Base-by-base conservation (phyloP, 2,113 vertebrate species). In the Phodopus roborovskii region DNA sequence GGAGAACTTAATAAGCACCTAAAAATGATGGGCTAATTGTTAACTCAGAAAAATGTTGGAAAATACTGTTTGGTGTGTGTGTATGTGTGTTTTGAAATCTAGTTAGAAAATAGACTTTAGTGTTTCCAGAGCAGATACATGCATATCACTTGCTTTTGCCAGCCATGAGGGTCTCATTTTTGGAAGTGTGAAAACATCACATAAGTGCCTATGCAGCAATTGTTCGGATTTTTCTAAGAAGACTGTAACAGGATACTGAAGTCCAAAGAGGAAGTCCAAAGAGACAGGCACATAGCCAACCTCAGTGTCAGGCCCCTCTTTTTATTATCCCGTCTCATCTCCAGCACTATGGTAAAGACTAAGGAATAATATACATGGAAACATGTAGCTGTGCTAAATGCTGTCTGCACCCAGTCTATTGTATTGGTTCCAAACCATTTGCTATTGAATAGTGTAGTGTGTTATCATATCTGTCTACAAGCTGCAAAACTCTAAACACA, bases 51-150 rank as follows among this genome's bases (percentile, higher is more conserved):
- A 53, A n/a, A 66, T 42, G 68, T 91, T 75, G 71, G 58, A 45
- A 81, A 84, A 85, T 4, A 24, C 42, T 26, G 2, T 74, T 95
- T 42, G 39, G 30, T 60, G 26, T n/a, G n/a, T 42, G 0, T 81
- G 50, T 22, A 4, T 6, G 8, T 30, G 15, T 60, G 56, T 95
- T 92, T 92, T 92, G 58, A 97, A 95, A 74, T 79, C 66, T 36
- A 79, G 33, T 48, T 68, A 78, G 39, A 39, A 24, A 15, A 22
- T 33, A 62, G 17, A 17, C 33, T n/a, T 58, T 74, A 19, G 66
- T 28, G 50, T 12, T 56, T 22, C 50, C 86, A 45, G 28, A 17
- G 68, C 7, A n/a, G 92, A 93, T 53, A 58, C 3, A 53, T 9
- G n/a, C 58, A 19, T 45, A 62, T 39, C 81, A 42, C n/a, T 20